Base-by-base conservation (phyloP, 2,888 invertebrate genomes). In the Dicranocentrus wangi region DNA sequence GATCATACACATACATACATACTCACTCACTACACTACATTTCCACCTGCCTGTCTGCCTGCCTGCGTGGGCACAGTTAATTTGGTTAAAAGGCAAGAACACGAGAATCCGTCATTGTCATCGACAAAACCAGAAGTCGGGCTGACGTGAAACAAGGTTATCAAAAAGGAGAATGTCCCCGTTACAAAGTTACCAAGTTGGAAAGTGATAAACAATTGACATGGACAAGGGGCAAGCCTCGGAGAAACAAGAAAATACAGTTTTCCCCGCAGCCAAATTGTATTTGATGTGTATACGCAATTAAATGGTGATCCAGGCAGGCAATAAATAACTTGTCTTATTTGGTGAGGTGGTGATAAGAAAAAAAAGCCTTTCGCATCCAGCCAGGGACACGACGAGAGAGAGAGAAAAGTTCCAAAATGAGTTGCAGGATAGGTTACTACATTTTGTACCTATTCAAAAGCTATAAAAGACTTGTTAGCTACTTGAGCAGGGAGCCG, bases 271-370 rank as follows among this genome's bases (percentile, higher is more conserved):
- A 10, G 13, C 27, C 53, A 69, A 42, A 69, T 53, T 21, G 39
- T 55, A 21, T 23, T 7, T 55, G n/a, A 61, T 55, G 75, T 75
- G 55, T 53, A 43, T 28, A 58, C 39, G 43, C 75, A 76, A 76
- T 76, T 61, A 76, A 76, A 61, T 69, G 42, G 61, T 69, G 60
- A 76, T 61, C 68, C 25, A n/a, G 28, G 60, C 28, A 76, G 68
- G 60, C 28, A 76, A 76, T 76, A 76, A 76, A 76, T 76, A 76
- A 76, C 68, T 76, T 76, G 76, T 76, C 60, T 55, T 58, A 66
- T 75, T 66, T 66, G 53, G 51, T 63, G 53, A 39, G 21, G 39
- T 21, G 72, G 13, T 47, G 47, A 73, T 63, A 73, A 73, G 63
- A 51, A 32, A 75, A 42, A 75, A 65, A 75, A 75, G 73, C 55